Percentiles rank a stretch among this genome's conserved stretches.
These are phyloP conservation scores for Drosophila bocki DNA, from an alignment of 1,140 invertebrate species.

Conservation along the genomic window DNA sequence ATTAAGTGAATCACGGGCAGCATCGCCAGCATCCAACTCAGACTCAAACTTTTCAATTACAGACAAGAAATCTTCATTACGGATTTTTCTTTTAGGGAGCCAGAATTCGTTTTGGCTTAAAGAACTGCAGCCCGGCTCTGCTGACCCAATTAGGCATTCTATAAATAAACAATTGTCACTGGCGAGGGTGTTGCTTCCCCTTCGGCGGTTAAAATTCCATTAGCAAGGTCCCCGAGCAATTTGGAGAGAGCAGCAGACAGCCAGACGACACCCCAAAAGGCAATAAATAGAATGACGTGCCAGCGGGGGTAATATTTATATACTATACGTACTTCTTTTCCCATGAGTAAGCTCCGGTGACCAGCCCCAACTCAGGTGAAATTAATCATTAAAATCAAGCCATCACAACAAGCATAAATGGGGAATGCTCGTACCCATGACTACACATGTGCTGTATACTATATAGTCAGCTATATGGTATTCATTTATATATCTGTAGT, in stretches of 20 bases:
- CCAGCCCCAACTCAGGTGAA: conserved; percentile 50
- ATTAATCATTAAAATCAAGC: conserved; percentile 48
- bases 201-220: conserved; percentile 33
- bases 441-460: conserved; percentile 17
- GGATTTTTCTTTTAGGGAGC: not conserved
- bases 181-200: not conserved
- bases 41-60: conserved; percentile 32
- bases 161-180: conserved; percentile 53
- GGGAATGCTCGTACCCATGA: conserved; percentile 23
- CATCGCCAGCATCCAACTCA: not conserved
- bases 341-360: conserved; percentile 46
- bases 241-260: conserved; percentile 25
- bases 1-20: conserved; percentile 20
- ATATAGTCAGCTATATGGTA: not conserved
- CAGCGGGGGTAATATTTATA: conserved; percentile 10
- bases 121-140: not conserved
- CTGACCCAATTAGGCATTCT: conserved; percentile 51
- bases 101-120: not conserved
- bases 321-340: conserved; percentile 2
- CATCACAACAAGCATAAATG: conserved; percentile 28
- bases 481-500: conserved; percentile 13
- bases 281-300: conserved; percentile 43
- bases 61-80: not conserved
- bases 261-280: conserved; percentile 42
- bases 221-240: conserved; percentile 44